Evolutionary conservation across 2,113 vertebrate genomes (phyloP), one percentile per base, ranked within the genome.

Genomic region (Apistogramma diplotaenia): DNA sequence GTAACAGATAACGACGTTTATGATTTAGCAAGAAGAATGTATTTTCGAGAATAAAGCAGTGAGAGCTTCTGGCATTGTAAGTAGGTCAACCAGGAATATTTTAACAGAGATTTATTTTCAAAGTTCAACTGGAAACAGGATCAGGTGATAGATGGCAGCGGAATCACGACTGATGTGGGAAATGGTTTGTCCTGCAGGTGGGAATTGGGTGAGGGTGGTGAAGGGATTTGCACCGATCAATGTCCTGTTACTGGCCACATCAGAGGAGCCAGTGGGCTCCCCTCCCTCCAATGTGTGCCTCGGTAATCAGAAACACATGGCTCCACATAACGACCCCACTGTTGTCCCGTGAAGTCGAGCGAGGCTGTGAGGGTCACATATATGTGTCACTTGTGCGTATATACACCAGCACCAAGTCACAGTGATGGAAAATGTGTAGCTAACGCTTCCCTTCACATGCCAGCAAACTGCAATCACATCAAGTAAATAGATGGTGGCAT

Each of bases 301-400:
- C 82, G 81, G 77, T 94, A 94, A 94, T 94, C 88, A 92, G 84
- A 93, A 94, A 92, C 91, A 94, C 92, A 94, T 94, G 91, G 88
- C 76, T 84, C 82, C 67, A 83, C 70, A 92, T 94, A 93, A 93
- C 92, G 92, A 90, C 89, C 91, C 78, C 87, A 91, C 85, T 93
- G 85, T 94, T 90, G 88, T 88, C 74, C 76, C 67, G 85, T 74
- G 74, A 85, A 81, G 84, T 55, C 55, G 79, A 89, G 56, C 77
- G 67, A 87, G 85, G 80, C 79, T 80, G 88, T 43, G 55, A 89
- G 81, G 85, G 83, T 85, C 67, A 84, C 55, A 33, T 67, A 74
- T 56, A 75, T 74, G 49, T 59, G 51, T 54, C 18, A 18, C 40
- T 37, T 12, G 29, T 54, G 35, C 35, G 59, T 53, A 55, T 53